These are phyloP conservation scores for Mystacornis crossleyi DNA, from an alignment of 2,113 vertebrate species.

Conservation along the genomic window DNA sequence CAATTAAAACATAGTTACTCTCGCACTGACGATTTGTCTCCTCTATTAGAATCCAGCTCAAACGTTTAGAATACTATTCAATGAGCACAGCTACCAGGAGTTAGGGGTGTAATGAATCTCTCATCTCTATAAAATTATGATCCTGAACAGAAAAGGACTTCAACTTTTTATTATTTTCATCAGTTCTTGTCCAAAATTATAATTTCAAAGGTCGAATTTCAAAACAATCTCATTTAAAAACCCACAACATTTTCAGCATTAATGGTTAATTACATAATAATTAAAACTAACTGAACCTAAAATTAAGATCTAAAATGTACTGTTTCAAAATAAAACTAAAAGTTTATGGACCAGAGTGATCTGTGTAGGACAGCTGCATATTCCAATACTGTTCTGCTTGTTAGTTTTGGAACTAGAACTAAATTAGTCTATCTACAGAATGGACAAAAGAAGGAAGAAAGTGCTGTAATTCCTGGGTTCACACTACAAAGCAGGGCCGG, in stretches of 20 bases:
- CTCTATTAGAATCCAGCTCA: background rate
- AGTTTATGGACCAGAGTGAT: background rate
- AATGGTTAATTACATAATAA: background rate
- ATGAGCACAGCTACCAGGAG: background rate
- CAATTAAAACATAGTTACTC: background rate
- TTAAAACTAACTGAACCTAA: background rate
- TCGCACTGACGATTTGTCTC: background rate
- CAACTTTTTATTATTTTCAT: background rate
- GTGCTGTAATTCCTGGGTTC: background rate
- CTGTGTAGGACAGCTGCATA: background rate
- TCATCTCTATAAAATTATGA: background rate
- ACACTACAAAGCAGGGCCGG: background rate
- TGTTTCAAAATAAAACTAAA: background rate
- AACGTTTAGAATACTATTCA: background rate
- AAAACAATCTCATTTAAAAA: background rate
- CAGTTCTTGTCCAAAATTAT: background rate
- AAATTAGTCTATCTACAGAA: background rate
- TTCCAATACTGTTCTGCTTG: background rate
- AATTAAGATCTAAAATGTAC: background rate
- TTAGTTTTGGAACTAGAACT: background rate
- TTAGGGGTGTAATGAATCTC: background rate
- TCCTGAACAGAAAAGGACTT: background rate
- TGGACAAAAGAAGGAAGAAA: background rate
- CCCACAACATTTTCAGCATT: background rate
- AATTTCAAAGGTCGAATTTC: background rate